Conservation (phyloP, 37 sponge, comb jelly and placozoan genomes). For the Beroe forskalii region DNA sequence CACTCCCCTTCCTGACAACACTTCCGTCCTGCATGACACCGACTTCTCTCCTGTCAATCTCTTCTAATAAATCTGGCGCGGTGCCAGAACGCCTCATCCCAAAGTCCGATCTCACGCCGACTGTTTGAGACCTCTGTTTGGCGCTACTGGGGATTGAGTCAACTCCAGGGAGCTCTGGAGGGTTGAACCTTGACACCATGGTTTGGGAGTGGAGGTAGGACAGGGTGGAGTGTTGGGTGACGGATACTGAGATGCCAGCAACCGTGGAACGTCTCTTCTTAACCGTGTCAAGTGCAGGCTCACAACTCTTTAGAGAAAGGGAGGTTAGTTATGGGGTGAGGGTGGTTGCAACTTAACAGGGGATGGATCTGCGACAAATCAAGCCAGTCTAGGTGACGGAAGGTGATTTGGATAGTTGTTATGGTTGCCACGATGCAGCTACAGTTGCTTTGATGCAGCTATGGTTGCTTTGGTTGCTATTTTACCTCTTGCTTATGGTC, state of each 20-base stretch:
- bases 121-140: neutral
- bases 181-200: neutral
- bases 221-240: neutral
- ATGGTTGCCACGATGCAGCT: too few relatives aligned
- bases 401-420: too few relatives aligned
- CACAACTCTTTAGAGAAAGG: too few relatives aligned
- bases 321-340: too few relatives aligned
- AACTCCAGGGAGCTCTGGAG: neutral
- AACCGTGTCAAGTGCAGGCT: neutral
- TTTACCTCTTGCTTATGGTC: too few relatives aligned
- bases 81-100: neutral
- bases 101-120: neutral
- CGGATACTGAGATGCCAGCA: neutral
- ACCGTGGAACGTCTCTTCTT: slow-evolving; percentile 35
- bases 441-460: too few relatives aligned
- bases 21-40: neutral
- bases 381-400: too few relatives aligned
- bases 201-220: neutral
- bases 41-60: neutral
- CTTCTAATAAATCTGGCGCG: neutral
- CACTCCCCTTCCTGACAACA: too few relatives aligned
- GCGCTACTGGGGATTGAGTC: neutral
- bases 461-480: too few relatives aligned
- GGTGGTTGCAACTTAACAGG: too few relatives aligned
- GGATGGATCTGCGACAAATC: too few relatives aligned